Conservation (phyloP, 2,888 invertebrate species). For the Eilema griseolum region DNA sequence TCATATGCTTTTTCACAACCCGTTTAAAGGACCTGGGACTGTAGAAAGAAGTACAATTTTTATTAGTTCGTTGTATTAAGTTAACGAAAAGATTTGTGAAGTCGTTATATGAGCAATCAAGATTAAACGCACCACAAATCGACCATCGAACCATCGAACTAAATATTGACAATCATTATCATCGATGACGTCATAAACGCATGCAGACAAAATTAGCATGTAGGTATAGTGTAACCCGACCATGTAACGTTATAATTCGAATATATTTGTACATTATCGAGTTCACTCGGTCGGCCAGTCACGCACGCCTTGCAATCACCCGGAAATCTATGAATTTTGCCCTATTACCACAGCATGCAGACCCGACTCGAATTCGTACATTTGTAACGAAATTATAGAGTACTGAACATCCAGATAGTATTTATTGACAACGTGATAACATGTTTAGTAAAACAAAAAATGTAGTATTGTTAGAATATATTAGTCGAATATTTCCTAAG, state of each 20-base stretch:
- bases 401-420: conserved; percentile 45
- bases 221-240: conserved; percentile 21
- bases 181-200: conserved; percentile 19
- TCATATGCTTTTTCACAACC: too few relatives aligned
- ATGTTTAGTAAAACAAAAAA: conserved; percentile 25
- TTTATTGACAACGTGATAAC: conserved; percentile 52
- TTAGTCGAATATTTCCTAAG: conserved; percentile 27
- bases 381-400: conserved; percentile 44
- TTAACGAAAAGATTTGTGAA: neutral
- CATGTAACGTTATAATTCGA: conserved; percentile 40
- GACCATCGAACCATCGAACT: neutral
- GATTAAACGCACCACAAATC: neutral
- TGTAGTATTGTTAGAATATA: neutral
- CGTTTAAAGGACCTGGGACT: too few relatives aligned
- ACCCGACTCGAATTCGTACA: conserved; percentile 33
- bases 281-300: conserved; percentile 56
- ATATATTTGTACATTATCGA: conserved; percentile 43
- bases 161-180: neutral
- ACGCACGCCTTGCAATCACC: conserved; percentile 65
- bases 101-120: neutral
- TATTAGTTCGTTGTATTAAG: too few relatives aligned
- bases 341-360: conserved; percentile 56
- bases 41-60: too few relatives aligned
- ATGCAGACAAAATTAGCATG: conserved; percentile 22
- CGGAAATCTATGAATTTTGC: conserved; percentile 70